These are phyloP conservation scores for Drosophila fulvimacula DNA, from an alignment of 2,888 invertebrate genomes.

Conservation along the genomic window DNA sequence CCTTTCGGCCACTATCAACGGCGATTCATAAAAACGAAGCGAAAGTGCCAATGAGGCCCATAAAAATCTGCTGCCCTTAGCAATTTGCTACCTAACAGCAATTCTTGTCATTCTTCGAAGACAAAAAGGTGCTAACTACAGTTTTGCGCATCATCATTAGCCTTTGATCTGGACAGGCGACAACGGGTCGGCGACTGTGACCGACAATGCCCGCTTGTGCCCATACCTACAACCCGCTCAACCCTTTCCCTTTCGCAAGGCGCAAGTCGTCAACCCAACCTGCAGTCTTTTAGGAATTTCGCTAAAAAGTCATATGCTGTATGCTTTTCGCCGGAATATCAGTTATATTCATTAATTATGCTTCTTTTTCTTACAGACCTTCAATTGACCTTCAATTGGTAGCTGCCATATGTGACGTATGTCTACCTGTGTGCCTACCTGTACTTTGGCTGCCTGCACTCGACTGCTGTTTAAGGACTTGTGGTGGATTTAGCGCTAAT, in stretches of 20 bases:
- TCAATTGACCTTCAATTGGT: slow-evolving; percentile 47
- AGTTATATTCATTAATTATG: slow-evolving; percentile 55
- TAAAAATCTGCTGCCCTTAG: slow-evolving; percentile 43
- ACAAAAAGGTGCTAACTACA: slow-evolving; percentile 80
- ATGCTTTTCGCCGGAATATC: slow-evolving; percentile 44
- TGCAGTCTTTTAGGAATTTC: slow-evolving; percentile 41
- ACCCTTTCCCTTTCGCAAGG: slow-evolving; percentile 47
- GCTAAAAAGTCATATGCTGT: slow-evolving; percentile 72
- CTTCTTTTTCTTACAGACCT: slow-evolving; percentile 2
- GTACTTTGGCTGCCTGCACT: slow-evolving; percentile 1
- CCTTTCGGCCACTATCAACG: slow-evolving; percentile 50
- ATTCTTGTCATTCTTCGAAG: slow-evolving; percentile 66
- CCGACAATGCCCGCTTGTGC: slow-evolving; percentile 2
- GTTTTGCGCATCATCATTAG: slow-evolving; percentile 70
- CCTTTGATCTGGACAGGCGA: slow-evolving; percentile 16
- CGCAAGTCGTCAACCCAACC: slow-evolving; percentile 17
- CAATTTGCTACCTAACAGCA: slow-evolving; percentile 27
- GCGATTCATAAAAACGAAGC: slow-evolving; percentile 66
- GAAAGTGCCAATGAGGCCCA: slow-evolving; percentile 60
- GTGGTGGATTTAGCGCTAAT: slow-evolving; percentile 78
- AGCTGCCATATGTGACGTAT: slow-evolving; percentile 22
- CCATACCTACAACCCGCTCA: slow-evolving; percentile 33
- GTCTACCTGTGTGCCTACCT: slow-evolving; percentile 10
- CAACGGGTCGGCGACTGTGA: slow-evolving; percentile 18
- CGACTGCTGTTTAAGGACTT: slow-evolving; percentile 70